phyloP scores from a whole-genome alignment of 1,140 invertebrate genomes.

The Bacillus rossius region DNA sequence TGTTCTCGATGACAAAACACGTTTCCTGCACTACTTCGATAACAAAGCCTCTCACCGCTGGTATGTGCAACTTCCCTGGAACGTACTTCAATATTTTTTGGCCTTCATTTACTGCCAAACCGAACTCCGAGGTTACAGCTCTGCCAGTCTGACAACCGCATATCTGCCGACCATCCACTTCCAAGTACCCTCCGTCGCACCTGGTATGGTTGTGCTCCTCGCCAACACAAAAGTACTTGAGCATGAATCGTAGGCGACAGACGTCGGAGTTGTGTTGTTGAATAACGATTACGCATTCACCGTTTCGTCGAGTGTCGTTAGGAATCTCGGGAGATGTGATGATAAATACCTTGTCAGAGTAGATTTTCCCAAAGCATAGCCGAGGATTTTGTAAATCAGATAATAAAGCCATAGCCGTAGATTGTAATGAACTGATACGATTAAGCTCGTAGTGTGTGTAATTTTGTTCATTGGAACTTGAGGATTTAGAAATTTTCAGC shows the following conservation, averaged over 20 bases:
- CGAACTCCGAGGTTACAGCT: background rate
- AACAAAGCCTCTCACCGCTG: conserved; percentile 44
- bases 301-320: conserved; percentile 44
- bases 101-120: background rate
- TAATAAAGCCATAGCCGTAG: too few species aligned
- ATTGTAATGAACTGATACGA: too few species aligned
- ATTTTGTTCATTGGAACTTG: too few species aligned
- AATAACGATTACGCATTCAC: conserved; percentile 29
- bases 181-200: conserved; percentile 43
- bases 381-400: too few species aligned
- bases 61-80: conserved; percentile 28
- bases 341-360: conserved; percentile 44
- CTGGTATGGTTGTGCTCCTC: conserved; percentile 36
- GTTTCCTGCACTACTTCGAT: conserved; percentile 50
- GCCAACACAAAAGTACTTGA: conserved; percentile 51
- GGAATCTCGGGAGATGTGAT: conserved; percentile 52
- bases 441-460: too few species aligned
- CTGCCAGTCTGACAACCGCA: background rate
- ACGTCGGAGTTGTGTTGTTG: conserved; percentile 40
- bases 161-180: background rate
- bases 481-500: background rate
- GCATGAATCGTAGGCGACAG: conserved; percentile 46
- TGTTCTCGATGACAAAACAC: conserved; percentile 31
- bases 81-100: conserved; percentile 30
- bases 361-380: conserved; percentile 42